These are phyloP conservation scores for Bilobella aurantiaca DNA, from an alignment of 1,140 invertebrate genomes.

Conservation along the genomic window DNA sequence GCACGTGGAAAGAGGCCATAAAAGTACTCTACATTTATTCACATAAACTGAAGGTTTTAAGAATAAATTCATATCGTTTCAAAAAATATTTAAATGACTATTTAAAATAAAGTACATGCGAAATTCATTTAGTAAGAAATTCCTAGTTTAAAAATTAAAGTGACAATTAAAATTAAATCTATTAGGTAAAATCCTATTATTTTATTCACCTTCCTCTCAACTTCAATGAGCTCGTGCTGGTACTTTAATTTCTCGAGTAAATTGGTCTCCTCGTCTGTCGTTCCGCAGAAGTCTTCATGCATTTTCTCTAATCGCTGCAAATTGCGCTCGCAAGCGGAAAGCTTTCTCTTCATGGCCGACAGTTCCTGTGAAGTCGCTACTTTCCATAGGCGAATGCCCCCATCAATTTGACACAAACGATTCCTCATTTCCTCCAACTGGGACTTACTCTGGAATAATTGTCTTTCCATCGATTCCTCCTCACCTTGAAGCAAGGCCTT, in stretches of 20 bases:
- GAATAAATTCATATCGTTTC: no score
- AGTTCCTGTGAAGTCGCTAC: conserved; percentile 20
- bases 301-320: conserved; percentile 37
- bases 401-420: conserved; percentile 36
- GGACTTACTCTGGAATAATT: conserved; percentile 56
- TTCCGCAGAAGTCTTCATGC: conserved; percentile 35
- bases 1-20: background rate
- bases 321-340: conserved; percentile 28
- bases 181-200: no score
- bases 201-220: conserved; percentile 46
- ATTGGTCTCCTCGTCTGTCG: conserved; percentile 45
- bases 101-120: no score
- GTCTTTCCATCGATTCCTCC: conserved; percentile 61
- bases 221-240: conserved; percentile 47
- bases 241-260: conserved; percentile 50
- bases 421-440: conserved; percentile 56
- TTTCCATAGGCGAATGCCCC: conserved; percentile 25
- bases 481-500: conserved; percentile 69
- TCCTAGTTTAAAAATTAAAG: no score
- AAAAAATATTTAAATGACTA: no score
- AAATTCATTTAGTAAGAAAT: no score
- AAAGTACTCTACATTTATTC: no score
- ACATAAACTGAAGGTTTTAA: no score
- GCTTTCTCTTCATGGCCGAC: conserved; percentile 20
- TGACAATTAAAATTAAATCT: no score